Base-by-base conservation (phyloP, 2,113 vertebrate species). In the Dromaius novaehollandiae region DNA sequence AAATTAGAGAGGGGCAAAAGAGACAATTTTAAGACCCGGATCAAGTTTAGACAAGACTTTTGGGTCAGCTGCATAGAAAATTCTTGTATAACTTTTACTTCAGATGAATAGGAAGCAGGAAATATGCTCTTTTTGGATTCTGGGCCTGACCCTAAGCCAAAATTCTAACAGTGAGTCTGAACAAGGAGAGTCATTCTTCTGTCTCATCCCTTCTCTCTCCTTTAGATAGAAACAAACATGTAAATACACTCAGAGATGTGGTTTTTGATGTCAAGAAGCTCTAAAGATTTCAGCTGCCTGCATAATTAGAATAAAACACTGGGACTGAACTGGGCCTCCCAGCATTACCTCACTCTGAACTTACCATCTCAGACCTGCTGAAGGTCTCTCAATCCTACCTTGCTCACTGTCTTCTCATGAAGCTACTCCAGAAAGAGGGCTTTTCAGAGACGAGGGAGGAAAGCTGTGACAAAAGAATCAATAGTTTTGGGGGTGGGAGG, bases 11-110 rank as follows among this genome's bases (percentile, higher is more conserved):
- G 36, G 38, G 68, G 69, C 38, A 82, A 91, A 93, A 86, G 91
- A 75, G 76, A 90, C 60, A 84, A 24, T 28, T 77, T 91, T 75
- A 93, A 95, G 89, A 79, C 73, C 51, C 79, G 89, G 93, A 93
- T 82, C 71, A 95, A 95, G 89, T 91, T 97, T 81, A 90, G 73
- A 91, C 85, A 88, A 96, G 94, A 81, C 69, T 95, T 95, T 48
- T 74, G 48, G 79, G 88, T 95, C 73, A 53, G 82, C 56, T 90
- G 55, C 68, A 84, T n/a, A 88, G 53, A 81, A 13, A 88, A 56
- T 78, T 83, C 56, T 44, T 69, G 85, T 84, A 42, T 55, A 83
- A 91, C 68, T 94, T 96, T 76, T 78, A 80, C 15, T 12, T 76
- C 85, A 81, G 74, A 75, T 71, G n/a, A 94, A 71, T 34, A 51